Conservation (phyloP, 2,113 vertebrate genomes). For the Paralichthys olivaceus region DNA sequence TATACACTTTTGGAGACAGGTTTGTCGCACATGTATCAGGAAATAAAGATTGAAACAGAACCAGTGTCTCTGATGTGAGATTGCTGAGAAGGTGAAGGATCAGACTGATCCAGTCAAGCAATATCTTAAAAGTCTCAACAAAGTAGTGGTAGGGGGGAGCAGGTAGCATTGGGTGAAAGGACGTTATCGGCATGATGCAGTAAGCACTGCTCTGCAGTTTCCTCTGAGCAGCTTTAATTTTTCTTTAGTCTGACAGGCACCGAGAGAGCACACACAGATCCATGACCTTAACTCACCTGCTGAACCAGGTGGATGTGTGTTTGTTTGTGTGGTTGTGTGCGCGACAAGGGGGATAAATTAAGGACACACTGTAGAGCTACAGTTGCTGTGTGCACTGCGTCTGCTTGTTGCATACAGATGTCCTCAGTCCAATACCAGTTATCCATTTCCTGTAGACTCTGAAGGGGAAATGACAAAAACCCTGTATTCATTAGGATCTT, state of each 20-base stretch:
- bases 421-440: constrained; percentile 28
- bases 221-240: constrained; percentile 49
- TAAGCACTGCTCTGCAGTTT: constrained; percentile 45
- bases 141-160: constrained; percentile 14
- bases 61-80: background rate
- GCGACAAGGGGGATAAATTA: constrained; percentile 37
- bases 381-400: constrained; percentile 40
- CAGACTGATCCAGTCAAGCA: background rate
- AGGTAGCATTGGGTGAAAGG: constrained; percentile 31
- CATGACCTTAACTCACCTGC: constrained; percentile 47
- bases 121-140: constrained; percentile 40
- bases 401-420: constrained; percentile 65
- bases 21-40: background rate
- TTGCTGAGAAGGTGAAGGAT: constrained; percentile 5
- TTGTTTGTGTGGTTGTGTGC: constrained; percentile 40
- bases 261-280: constrained; percentile 29
- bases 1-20: background rate
- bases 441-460: constrained; percentile 54
- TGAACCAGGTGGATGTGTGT: constrained; percentile 33
- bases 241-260: constrained; percentile 54
- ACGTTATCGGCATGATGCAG: constrained; percentile 67
- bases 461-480: constrained; percentile 30
- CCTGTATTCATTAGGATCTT: constrained; percentile 36
- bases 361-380: constrained; percentile 37
- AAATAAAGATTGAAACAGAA: background rate